Conservation (phyloP, 1,140 invertebrate species). For the Drosophila pseudoobscura region DNA sequence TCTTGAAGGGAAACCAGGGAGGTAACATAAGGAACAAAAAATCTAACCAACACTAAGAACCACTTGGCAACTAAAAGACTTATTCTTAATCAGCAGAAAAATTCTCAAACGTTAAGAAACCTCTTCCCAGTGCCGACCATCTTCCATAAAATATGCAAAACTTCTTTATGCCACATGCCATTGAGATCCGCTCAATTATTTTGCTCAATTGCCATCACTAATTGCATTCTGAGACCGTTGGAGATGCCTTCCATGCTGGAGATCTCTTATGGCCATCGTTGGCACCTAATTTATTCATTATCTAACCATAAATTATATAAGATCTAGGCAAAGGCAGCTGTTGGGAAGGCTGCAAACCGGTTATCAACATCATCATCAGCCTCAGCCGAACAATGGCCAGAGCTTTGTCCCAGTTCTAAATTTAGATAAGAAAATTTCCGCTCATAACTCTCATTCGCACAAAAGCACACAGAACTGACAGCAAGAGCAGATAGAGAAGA, state of each 20-base stretch:
- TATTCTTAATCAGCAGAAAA: too few relatives aligned
- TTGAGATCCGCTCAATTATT: conserved; percentile 5
- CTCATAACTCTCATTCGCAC: conserved; percentile 20
- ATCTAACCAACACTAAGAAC: too few relatives aligned
- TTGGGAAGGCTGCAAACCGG: conserved; percentile 33
- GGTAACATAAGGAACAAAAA: too few relatives aligned
- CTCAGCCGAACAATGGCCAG: conserved; percentile 3
- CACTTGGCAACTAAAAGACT: too few relatives aligned
- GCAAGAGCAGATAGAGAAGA: conserved; percentile 5
- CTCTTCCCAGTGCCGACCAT: not conserved
- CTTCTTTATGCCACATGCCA: not conserved
- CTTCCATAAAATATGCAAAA: too few relatives aligned
- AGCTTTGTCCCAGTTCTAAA: conserved; percentile 42
- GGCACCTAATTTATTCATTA: conserved; percentile 45
- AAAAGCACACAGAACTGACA: not conserved
- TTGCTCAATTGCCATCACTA: conserved; percentile 19
- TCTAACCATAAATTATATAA: conserved; percentile 45
- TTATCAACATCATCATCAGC: conserved; percentile 19
- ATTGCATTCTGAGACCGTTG: conserved; percentile 1
- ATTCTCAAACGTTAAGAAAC: not conserved
- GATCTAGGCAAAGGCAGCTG: conserved; percentile 40
- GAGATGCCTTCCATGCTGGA: conserved; percentile 1
- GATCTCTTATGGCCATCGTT: conserved; percentile 20
- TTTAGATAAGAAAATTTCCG: conserved; percentile 52
- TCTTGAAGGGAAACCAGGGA: too few relatives aligned